Conservation (phyloP, 1,140 invertebrate species). For the Drosophila willistoni region DNA sequence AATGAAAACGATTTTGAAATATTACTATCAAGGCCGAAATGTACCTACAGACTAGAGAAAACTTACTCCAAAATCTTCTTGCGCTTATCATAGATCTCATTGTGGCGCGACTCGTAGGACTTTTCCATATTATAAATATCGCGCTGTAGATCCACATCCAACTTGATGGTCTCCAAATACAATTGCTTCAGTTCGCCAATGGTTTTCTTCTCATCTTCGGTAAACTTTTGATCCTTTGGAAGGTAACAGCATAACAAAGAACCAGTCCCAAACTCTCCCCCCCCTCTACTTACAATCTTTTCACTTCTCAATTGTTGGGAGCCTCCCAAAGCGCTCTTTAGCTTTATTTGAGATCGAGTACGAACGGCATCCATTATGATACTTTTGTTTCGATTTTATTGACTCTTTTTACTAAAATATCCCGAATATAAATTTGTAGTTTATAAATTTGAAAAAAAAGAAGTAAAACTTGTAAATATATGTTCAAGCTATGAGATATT, state of each 20-base stretch:
- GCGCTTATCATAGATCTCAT: slow-evolving; percentile 43
- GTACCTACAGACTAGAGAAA: too few species aligned
- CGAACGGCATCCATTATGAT: neutral
- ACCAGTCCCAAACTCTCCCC: too few species aligned
- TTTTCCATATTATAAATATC: slow-evolving; percentile 94
- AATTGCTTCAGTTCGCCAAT: slow-evolving; percentile 94
- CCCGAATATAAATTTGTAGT: neutral
- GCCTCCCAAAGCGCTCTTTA: neutral
- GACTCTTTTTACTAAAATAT: neutral
- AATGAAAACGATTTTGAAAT: neutral
- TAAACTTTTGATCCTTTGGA: slow-evolving; percentile 37
- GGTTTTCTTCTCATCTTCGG: slow-evolving; percentile 89
- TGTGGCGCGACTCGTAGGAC: slow-evolving; percentile 86
- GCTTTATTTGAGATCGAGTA: neutral
- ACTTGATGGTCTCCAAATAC: slow-evolving; percentile 90
- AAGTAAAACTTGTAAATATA: slow-evolving; percentile 8
- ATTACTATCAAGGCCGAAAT: too few species aligned
- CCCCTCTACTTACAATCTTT: slow-evolving; percentile 34
- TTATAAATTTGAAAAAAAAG: slow-evolving; percentile 5
- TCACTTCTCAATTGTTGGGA: neutral
- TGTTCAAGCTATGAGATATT: neutral
- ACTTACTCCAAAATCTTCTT: slow-evolving; percentile 71
- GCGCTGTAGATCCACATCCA: slow-evolving; percentile 94
- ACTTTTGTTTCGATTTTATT: neutral
- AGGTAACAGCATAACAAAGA: too few species aligned